phyloP scores from a whole-genome alignment of 2,113 vertebrate species.

The Zosterops pallidus region DNA sequence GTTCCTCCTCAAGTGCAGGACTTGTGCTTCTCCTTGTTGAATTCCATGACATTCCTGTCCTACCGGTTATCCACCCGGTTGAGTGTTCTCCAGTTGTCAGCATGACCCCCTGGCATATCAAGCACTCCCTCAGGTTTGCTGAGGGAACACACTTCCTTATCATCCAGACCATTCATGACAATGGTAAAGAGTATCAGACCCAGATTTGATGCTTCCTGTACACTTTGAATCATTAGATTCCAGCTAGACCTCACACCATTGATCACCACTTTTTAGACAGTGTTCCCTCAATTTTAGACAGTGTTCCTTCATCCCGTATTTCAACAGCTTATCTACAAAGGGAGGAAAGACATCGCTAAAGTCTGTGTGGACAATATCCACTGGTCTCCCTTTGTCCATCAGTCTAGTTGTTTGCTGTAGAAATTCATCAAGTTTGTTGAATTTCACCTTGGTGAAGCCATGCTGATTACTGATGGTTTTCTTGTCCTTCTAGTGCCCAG shows the following conservation, averaged over 20 bases:
- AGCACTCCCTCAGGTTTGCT: not conserved
- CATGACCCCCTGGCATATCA: not conserved
- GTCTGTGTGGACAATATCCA: not conserved
- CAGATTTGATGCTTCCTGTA: not conserved
- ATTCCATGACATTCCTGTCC: not conserved
- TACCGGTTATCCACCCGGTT: not conserved
- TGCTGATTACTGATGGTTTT: not conserved
- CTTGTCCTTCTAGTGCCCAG: not conserved
- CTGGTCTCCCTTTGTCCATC: not conserved
- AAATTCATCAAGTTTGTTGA: not conserved
- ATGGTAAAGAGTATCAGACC: not conserved
- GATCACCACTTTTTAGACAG: not conserved
- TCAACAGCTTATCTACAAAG: not conserved
- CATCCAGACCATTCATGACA: not conserved
- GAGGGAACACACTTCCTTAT: not conserved
- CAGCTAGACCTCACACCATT: not conserved
- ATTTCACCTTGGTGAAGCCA: rapidly evolving
- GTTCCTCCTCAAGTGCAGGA: not conserved
- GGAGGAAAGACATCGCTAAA: not conserved
- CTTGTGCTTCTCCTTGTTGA: not conserved
- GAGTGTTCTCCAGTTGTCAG: not conserved
- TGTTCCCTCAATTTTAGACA: not conserved
- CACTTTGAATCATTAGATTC: not conserved
- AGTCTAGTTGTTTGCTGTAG: not conserved
- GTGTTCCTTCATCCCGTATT: not conserved